Evolutionary conservation across 2,797 vertebrate species (phyloP).

Genomic region (Propithecus deckenii): DNA sequence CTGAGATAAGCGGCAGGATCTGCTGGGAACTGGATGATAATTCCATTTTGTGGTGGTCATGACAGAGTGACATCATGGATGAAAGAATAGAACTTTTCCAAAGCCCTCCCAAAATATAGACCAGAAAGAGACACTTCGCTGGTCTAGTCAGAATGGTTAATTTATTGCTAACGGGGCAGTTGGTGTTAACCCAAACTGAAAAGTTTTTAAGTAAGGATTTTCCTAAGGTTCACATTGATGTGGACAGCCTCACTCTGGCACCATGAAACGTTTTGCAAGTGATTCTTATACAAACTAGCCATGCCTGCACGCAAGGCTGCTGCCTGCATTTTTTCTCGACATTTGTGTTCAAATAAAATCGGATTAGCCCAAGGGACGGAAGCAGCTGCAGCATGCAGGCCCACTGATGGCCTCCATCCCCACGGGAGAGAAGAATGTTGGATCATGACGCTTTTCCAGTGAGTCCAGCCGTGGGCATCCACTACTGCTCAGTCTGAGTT

Average conservation of each 20-base stretch:
- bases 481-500: not conserved
- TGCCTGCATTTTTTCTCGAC: not conserved
- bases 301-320: not conserved
- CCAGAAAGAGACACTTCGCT: slow-evolving; percentile 11
- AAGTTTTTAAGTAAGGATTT: not conserved
- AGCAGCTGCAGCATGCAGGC: not conserved
- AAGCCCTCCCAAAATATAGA: not conserved
- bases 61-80: not conserved
- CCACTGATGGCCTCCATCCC: not conserved
- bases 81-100: not conserved
- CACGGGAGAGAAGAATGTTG: accelerated
- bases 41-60: slow-evolving; percentile 37
- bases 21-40: slow-evolving; percentile 51
- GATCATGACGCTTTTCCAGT: not conserved
- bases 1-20: slow-evolving; percentile 56
- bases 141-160: not conserved
- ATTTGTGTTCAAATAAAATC: not conserved
- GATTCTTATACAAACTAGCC: not conserved
- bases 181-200: not conserved
- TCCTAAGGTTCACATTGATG: not conserved
- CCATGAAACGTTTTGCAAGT: not conserved
- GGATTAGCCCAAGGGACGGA: not conserved
- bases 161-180: not conserved
- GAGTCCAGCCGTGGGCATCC: not conserved
- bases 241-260: not conserved